Evolutionary conservation across 2,113 vertebrate genomes (phyloP).

Genomic region (Brachirus orientalis): DNA sequence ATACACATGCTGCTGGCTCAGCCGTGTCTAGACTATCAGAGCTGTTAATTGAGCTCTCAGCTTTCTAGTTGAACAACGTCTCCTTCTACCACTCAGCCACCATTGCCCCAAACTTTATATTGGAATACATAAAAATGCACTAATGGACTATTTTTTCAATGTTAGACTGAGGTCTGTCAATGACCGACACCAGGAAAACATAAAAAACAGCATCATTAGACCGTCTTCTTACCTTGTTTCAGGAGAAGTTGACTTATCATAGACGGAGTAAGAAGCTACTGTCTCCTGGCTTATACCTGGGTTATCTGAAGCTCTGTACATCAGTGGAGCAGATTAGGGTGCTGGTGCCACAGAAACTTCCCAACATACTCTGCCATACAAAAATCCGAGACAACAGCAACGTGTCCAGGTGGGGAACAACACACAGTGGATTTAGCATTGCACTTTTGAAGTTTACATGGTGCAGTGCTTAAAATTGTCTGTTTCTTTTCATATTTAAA

Average conservation of each 20-base stretch:
- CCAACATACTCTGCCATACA: conserved; percentile 90
- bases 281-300: conserved; percentile 88
- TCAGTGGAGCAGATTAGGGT: conserved; percentile 92
- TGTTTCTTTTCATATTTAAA: too few relatives aligned
- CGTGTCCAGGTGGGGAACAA: conserved; percentile 84
- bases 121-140: conserved; percentile 64
- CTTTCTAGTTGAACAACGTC: too few relatives aligned
- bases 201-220: not conserved
- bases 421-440: too few relatives aligned
- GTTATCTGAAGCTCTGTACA: conserved; percentile 91
- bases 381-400: conserved; percentile 90
- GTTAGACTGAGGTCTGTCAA: conserved; percentile 17
- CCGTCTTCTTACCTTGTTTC: conserved; percentile 2
- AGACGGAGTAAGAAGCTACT: conserved; percentile 85
- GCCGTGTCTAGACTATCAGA: too few relatives aligned
- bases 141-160: conserved; percentile 30
- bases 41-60: too few relatives aligned
- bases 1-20: too few relatives aligned
- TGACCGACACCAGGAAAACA: conserved; percentile 17
- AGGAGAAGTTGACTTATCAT: conserved; percentile 92
- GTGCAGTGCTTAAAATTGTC: not conserved
- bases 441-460: too few relatives aligned
- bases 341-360: conserved; percentile 88
- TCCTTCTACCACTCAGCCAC: too few relatives aligned
- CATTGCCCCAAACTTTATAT: conserved; percentile 37